Evolutionary conservation across 2,888 invertebrate genomes (phyloP).

Genomic region (Cryptocephalus moraei): DNA sequence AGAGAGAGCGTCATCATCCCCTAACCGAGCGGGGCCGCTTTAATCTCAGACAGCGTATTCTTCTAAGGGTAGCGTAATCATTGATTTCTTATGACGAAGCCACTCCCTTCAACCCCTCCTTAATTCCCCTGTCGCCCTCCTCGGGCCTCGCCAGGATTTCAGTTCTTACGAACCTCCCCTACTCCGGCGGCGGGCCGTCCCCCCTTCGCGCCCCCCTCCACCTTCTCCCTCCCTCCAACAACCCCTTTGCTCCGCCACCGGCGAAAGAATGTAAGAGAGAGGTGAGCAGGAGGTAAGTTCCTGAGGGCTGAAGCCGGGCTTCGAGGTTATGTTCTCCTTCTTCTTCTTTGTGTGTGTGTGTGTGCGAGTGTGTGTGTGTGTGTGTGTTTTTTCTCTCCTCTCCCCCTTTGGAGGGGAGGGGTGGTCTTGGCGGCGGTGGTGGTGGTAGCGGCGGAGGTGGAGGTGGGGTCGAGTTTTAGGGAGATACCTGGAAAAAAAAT

Average conservation of each 20-base stretch:
- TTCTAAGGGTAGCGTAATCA: constrained; percentile 27
- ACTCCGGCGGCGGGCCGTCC: constrained; percentile 18
- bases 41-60: constrained; percentile 16
- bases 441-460: neutral
- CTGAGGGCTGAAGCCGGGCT: neutral
- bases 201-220: constrained; percentile 16
- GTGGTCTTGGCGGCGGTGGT: too few relatives aligned
- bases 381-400: too few relatives aligned
- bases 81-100: constrained; percentile 35
- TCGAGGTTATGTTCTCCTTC: too few relatives aligned
- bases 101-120: constrained; percentile 31
- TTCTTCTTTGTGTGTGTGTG: too few relatives aligned
- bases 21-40: constrained; percentile 3
- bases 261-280: neutral
- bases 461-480: constrained; percentile 3
- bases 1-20: too few relatives aligned
- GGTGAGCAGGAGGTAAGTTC: neutral
- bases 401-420: too few relatives aligned
- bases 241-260: neutral
- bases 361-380: too few relatives aligned
- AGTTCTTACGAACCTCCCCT: constrained; percentile 18
- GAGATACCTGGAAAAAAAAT: neutral
- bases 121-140: constrained; percentile 20
- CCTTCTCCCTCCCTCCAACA: constrained; percentile 12
- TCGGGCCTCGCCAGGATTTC: constrained; percentile 12